Base-by-base conservation (phyloP, 1,140 invertebrate species). In the Caenorhabditis remanei region DNA sequence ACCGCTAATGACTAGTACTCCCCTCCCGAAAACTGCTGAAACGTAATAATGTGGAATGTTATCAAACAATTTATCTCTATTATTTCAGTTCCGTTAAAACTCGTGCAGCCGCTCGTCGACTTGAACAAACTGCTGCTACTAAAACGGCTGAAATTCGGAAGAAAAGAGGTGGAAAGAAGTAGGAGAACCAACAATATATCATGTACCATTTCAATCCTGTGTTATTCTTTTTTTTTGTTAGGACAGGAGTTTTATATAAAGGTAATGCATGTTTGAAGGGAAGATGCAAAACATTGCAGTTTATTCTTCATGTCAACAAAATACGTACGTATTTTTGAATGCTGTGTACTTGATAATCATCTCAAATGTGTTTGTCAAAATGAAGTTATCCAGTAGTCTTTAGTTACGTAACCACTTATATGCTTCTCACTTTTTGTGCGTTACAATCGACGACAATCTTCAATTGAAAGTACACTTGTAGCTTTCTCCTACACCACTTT, bases 161-260 rank as follows among this genome's bases (percentile, higher is more conserved):
- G 19, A 71, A 48, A 71, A 13, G 65, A 71, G 65, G 41, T 16
- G 65, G 65, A n/a, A 71, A 71, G 65, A 71, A 71, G 21, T 71
- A 71, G 65, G 46, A 19, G 9, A 19, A 4, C n/a, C 40, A 16
- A 40, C 24, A 41, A 5, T 19, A 9, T 16, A 71, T 71, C 65
- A 46, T 71, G 65, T 71, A 71, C 9, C 65, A 71, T 71, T 71
- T 61, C 16, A 7, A 48, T 43, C 43, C 16, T 71, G 65, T 71
- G 13, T n/a, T 32, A 61, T 61, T 61, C 9, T 14, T 61, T 71
- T 71, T 13, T 46, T 71, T 43, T 46, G 19, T 8, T 19, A 46
- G 16, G 46, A 32, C 46, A 11, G 24, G 5, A 46, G 43, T 71
- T 71, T 71, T 71, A 63, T 40, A 40, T 58, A 32, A 32, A 63